Conservation (phyloP, 1,140 invertebrate genomes). For the Aphelinus atriplicis region DNA sequence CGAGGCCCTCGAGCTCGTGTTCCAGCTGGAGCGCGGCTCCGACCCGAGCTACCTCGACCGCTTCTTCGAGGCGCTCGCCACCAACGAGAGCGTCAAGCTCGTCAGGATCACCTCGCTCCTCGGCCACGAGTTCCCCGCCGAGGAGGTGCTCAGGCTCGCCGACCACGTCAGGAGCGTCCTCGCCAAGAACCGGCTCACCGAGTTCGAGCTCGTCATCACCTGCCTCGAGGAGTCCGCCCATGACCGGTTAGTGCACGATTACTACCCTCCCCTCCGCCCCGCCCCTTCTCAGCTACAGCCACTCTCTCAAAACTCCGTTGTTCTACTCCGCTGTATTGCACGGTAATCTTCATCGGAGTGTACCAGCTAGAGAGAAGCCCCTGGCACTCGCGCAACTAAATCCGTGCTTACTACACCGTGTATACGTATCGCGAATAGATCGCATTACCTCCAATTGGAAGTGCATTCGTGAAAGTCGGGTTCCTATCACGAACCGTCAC, state of each 20-base stretch:
- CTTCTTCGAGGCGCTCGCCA: slow-evolving; percentile 62
- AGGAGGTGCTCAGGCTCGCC: slow-evolving; percentile 61
- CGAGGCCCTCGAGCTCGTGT: slow-evolving; percentile 64
- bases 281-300: background rate
- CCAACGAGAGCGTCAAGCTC: slow-evolving; percentile 63
- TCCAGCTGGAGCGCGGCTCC: slow-evolving; percentile 63
- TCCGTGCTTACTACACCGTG: no score
- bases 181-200: slow-evolving; percentile 62
- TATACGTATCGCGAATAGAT: no score
- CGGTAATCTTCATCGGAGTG: background rate
- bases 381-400: no score
- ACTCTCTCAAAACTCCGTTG: background rate
- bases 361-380: no score
- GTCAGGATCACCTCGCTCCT: slow-evolving; percentile 65
- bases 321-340: background rate
- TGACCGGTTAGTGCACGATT: slow-evolving; percentile 55
- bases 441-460: no score
- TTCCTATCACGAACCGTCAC: no score
- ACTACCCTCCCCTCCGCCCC: background rate
- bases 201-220: slow-evolving; percentile 67
- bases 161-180: slow-evolving; percentile 62
- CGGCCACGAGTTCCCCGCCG: slow-evolving; percentile 63
- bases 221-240: slow-evolving; percentile 66
- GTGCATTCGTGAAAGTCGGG: no score
- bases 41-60: slow-evolving; percentile 59